Evolutionary conservation across 1,140 invertebrate genomes (phyloP).

Genomic region (Philaenus spumarius): DNA sequence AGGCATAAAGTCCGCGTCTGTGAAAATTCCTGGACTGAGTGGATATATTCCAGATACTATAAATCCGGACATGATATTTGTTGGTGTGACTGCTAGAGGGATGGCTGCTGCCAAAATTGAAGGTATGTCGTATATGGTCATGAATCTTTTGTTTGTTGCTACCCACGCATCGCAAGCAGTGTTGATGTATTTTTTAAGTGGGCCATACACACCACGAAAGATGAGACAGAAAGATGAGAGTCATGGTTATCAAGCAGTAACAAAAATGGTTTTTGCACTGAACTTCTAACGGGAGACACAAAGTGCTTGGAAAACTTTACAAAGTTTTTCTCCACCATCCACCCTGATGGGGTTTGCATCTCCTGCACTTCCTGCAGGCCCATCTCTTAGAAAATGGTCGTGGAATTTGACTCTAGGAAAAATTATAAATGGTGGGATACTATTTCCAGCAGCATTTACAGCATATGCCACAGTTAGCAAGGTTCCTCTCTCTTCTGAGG

Average conservation of each 20-base stretch:
- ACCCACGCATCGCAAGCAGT: slow-evolving; percentile 11
- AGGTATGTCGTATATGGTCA: slow-evolving; percentile 21
- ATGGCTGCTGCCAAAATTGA: slow-evolving; percentile 7
- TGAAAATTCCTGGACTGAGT: slow-evolving; percentile 29
- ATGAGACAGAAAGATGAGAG: neutral
- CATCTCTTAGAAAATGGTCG: slow-evolving; percentile 38
- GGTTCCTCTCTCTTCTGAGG: slow-evolving; percentile 40
- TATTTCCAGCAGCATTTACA: slow-evolving; percentile 38
- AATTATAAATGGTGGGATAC: slow-evolving; percentile 41
- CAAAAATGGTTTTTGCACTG: slow-evolving; percentile 33
- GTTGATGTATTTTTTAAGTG: slow-evolving; percentile 21
- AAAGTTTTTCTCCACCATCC: slow-evolving; percentile 33
- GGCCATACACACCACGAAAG: slow-evolving; percentile 9
- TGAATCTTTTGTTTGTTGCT: slow-evolving; percentile 15
- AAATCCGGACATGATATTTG: neutral
- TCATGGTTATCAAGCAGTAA: slow-evolving; percentile 41
- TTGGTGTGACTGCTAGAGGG: slow-evolving; percentile 7
- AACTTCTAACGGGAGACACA: slow-evolving; percentile 28
- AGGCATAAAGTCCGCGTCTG: slow-evolving; percentile 35
- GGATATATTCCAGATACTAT: neutral
- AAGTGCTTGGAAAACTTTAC: slow-evolving; percentile 36
- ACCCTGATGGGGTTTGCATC: slow-evolving; percentile 32
- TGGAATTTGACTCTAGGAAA: slow-evolving; percentile 38
- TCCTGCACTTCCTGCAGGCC: slow-evolving; percentile 38
- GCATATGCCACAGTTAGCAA: slow-evolving; percentile 39